Evolutionary conservation across 2,113 vertebrate species (phyloP), one percentile per base, ranked within the genome.

Genomic region (Panthera leo): DNA sequence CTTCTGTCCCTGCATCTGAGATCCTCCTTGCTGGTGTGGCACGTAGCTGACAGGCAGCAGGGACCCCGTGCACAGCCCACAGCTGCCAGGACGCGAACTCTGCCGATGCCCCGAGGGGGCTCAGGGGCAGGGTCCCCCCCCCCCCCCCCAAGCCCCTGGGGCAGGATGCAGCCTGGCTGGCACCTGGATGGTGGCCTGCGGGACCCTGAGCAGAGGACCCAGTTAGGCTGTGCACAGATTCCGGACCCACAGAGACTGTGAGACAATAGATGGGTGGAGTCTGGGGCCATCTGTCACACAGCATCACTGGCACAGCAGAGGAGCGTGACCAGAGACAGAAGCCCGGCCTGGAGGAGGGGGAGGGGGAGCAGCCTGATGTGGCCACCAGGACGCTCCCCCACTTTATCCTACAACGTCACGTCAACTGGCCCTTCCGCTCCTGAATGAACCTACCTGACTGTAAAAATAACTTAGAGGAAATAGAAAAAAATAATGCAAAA

Each of bases 331-430:
- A 18, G 4, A 68, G 25, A 10, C 25, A 51, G 36, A 42, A 42
- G 16, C 16, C 34, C 21, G 34, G 89, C n/a, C 76, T 2, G 3
- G 34, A 53, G 61, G 76, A 68, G 89, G 51, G 0, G 36, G 16
- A 36, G 21, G 18, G 16, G 21, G 27, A 45, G 29, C 8, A 19
- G 58, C 61, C 4, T 5, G 25, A 67, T 1, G 65, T 25, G 29
- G 15, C 55, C 21, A 9, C 7, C 11, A 16, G 34, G 36, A 71
- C 4, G 4, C 19, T 25, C 53, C 67, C 79, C 31, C 14, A 13
- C 27, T 73, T 13, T 19, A 5, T 1, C 48, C 78, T 61, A 19
- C 2, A 0, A 16, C 8, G 14, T 45, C 51, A 42, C 0, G 4
- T 34, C 51, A 45, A 7, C 42, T 9, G 65, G 29, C 39, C 53